Conservation (phyloP, 2,113 vertebrate species). For the Calcarius ornatus region DNA sequence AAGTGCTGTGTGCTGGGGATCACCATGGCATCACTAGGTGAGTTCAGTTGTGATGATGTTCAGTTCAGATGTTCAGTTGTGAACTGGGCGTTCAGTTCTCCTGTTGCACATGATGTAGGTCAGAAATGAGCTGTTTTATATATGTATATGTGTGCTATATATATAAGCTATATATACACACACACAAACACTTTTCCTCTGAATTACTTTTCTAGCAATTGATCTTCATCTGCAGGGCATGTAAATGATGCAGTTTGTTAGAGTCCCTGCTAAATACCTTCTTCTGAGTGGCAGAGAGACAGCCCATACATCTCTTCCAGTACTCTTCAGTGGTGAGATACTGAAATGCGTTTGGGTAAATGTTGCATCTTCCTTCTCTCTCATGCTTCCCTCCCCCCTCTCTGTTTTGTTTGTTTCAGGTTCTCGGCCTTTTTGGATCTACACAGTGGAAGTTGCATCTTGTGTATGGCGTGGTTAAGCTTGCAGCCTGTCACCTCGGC, state of each 20-base stretch:
- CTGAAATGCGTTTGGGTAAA: conserved; percentile 34
- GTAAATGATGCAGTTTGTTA: conserved; percentile 23
- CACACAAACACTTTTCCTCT: not conserved
- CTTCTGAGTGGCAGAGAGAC: conserved; percentile 66
- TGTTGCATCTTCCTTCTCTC: conserved; percentile 38
- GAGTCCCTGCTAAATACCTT: conserved; percentile 20
- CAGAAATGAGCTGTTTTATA: not conserved
- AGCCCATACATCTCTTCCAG: conserved; percentile 29
- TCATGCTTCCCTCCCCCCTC: conserved; percentile 68
- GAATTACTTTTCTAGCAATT: not conserved
- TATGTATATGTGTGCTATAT: not conserved
- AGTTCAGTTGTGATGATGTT: too few relatives aligned
- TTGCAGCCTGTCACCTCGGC: conserved; percentile 85
- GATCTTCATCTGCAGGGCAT: not conserved
- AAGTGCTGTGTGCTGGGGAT: not conserved
- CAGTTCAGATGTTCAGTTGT: too few relatives aligned
- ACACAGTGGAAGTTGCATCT: conserved; percentile 70
- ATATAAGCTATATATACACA: not conserved
- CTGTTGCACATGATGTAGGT: not conserved
- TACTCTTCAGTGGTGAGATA: conserved; percentile 24
- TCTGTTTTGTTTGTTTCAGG: conserved; percentile 73
- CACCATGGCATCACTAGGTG: not conserved
- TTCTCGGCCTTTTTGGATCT: conserved; percentile 66
- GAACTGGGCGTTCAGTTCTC: not conserved
- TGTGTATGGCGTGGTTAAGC: conserved; percentile 96